Evolutionary conservation across 2,113 vertebrate species (phyloP).

Genomic region (Chaetorhynchus papuensis): DNA sequence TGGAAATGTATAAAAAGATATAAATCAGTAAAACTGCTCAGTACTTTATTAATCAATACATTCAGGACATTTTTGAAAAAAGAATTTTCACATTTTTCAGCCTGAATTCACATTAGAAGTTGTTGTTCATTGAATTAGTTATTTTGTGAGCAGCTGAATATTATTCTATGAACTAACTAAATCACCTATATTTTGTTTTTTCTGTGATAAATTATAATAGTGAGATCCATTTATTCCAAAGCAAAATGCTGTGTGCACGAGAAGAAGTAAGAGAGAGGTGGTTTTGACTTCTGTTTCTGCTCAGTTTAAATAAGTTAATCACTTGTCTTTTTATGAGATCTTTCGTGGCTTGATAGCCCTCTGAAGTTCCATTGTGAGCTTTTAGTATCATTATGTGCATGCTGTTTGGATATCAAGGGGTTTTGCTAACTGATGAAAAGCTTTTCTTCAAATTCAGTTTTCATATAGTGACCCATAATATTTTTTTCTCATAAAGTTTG

Average conservation of each 20-base stretch:
- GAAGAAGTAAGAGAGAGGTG: conserved; percentile 12
- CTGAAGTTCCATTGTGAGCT: conserved; percentile 58
- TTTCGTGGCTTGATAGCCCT: conserved; percentile 63
- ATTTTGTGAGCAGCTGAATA: neutral
- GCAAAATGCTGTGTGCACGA: neutral
- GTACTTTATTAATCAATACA: neutral
- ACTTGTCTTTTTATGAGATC: conserved; percentile 62
- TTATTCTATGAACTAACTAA: neutral
- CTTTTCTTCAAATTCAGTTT: conserved; percentile 43
- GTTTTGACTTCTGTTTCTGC: neutral
- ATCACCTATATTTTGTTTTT: neutral
- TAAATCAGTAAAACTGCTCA: neutral
- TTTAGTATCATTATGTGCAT: conserved; percentile 64
- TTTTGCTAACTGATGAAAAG: conserved; percentile 49
- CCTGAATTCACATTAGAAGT: neutral
- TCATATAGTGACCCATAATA: conserved; percentile 28
- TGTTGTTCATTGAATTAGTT: neutral
- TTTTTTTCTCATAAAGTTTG: conserved; percentile 43
- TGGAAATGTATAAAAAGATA: neutral
- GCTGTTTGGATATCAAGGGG: conserved; percentile 26
- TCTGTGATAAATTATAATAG: neutral
- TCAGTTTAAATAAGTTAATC: conserved; percentile 50
- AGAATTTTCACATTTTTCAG: neutral
- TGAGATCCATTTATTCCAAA: conserved; percentile 24
- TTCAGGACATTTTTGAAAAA: neutral